These are phyloP conservation scores for Labia minor DNA, from an alignment of 2,888 invertebrate genomes.

Conservation along the genomic window DNA sequence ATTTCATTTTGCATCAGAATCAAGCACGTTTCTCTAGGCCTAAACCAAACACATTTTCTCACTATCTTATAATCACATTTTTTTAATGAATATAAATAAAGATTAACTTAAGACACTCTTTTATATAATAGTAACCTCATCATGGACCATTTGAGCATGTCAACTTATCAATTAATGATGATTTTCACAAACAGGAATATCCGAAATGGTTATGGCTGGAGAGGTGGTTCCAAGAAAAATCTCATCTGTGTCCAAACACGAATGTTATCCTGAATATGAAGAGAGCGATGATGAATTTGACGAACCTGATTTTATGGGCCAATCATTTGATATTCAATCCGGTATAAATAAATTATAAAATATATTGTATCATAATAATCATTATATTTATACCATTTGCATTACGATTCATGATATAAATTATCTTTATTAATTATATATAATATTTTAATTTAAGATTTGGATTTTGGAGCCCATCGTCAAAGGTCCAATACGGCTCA, in stretches of 20 bases:
- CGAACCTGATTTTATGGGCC: conserved; percentile 46
- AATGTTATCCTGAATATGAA: conserved; percentile 65
- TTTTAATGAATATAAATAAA: neutral
- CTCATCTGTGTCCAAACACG: conserved; percentile 45
- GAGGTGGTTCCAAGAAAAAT: conserved; percentile 63
- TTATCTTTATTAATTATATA: neutral
- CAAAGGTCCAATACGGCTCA: conserved; percentile 81
- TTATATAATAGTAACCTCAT: neutral
- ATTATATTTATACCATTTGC: no score
- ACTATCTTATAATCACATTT: neutral
- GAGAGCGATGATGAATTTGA: conserved; percentile 70
- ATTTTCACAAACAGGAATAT: conserved; percentile 49
- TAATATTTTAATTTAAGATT: conserved; percentile 32
- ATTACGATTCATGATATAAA: no score
- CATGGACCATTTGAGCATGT: neutral
- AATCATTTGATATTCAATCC: conserved; percentile 68
- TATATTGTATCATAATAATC: no score
- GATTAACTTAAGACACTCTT: neutral
- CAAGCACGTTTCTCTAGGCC: neutral
- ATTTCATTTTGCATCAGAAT: conserved; percentile 21
- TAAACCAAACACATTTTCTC: neutral
- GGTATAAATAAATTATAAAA: conserved; percentile 35
- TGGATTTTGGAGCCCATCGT: conserved; percentile 43
- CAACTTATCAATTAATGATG: neutral
- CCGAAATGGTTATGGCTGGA: conserved; percentile 81